phyloP scores from a whole-genome alignment of 2,888 invertebrate species.

The Fragum whitleyi region DNA sequence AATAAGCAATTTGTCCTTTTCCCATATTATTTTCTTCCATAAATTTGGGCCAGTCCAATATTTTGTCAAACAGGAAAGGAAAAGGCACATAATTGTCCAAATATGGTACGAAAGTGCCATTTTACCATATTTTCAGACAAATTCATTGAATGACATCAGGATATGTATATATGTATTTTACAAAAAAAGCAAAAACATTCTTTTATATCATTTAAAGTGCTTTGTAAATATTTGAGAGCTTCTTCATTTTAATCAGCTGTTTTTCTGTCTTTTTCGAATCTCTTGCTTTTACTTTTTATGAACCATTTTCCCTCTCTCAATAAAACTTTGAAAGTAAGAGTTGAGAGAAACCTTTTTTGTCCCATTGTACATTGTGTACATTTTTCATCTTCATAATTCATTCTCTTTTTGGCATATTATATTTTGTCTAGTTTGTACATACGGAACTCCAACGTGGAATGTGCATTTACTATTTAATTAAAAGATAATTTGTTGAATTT shows the following conservation, averaged over 20 bases:
- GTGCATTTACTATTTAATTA: slow-evolving; percentile 77
- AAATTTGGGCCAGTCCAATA: too few relatives aligned
- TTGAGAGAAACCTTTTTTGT: slow-evolving; percentile 9
- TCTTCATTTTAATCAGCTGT: slow-evolving; percentile 21
- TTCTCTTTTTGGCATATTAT: slow-evolving; percentile 35
- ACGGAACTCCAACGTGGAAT: slow-evolving; percentile 73
- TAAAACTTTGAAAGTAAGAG: slow-evolving; percentile 16
- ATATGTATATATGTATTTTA: not conserved
- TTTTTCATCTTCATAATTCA: slow-evolving; percentile 9
- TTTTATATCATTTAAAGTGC: slow-evolving; percentile 4
- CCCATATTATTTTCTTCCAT: too few relatives aligned
- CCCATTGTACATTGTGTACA: slow-evolving; percentile 8
- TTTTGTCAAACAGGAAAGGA: too few relatives aligned
- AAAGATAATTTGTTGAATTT: slow-evolving; percentile 68
- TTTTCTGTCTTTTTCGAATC: slow-evolving; percentile 22
- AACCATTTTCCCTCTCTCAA: not conserved
- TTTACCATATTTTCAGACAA: not conserved
- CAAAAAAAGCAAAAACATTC: not conserved
- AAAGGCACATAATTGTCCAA: too few relatives aligned
- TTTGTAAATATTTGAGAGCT: slow-evolving; percentile 8
- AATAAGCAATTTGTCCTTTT: too few relatives aligned
- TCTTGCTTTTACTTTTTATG: slow-evolving; percentile 24
- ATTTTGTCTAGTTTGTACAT: slow-evolving; percentile 77
- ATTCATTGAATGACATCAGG: not conserved
- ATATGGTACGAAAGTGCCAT: too few relatives aligned